Base-by-base conservation (phyloP, 2,797 vertebrate genomes). In the Chelon labrosus region DNA sequence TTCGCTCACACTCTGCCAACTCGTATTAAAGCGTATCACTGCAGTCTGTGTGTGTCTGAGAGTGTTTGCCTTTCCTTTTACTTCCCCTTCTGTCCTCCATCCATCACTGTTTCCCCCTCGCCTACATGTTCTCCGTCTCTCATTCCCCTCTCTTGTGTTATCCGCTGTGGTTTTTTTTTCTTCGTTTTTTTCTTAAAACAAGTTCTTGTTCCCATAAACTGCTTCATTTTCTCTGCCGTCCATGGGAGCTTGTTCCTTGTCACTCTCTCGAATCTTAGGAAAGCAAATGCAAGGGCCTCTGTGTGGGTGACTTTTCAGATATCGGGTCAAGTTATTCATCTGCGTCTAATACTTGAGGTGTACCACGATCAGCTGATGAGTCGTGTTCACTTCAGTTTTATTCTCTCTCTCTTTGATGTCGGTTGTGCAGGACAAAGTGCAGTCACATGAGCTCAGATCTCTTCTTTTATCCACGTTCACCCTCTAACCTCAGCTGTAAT, bases 221-320 rank as follows among this genome's bases (percentile, higher is more conserved):
- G 51, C 66, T 80, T 65, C 27, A 70, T 81, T 85, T 84, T 72
- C 76, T 60, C 69, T 17, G 64, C 61, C 70, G 1, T 60, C 57
- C 7, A 3, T 41, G 19, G 74, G 65, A 75, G 75, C 86, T 82
- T 84, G 84, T 87, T 77, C 41, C 71, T 52, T 53, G 82, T 88
- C 85, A 77, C 25, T 83, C 53, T 62, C 47, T 75, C 60, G 70
- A 19, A 84, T 83, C 77, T 84, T 77, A 64, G 56, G 42, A 72
- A 76, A 86, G 67, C 71, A 80, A 85, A 87, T 42, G 60, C 62
- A 44, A n/a, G 35, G 3, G 7, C 41, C 4, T 0, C 52, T 57
- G 61, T 65, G 63, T 73, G 61, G 17, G 68, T 51, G 65, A 38
- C 44, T 46, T n/a, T 46, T 13, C 44, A 49, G n/a, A 49, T 19